These are phyloP conservation scores for Drosophila ercepeae DNA, from an alignment of 1,140 invertebrate genomes.

Conservation along the genomic window DNA sequence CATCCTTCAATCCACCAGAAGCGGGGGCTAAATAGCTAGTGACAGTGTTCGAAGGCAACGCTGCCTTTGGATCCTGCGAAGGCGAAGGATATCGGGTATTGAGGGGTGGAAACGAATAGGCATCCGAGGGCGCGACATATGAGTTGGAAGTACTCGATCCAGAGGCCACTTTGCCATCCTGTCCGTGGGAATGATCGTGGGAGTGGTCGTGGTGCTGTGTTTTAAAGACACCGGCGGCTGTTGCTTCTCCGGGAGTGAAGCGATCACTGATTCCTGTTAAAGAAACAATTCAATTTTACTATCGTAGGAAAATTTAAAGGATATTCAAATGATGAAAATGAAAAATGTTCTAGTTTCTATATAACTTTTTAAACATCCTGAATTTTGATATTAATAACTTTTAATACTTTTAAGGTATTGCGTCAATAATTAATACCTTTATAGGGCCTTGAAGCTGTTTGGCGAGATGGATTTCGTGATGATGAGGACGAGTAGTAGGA, in stretches of 20 bases:
- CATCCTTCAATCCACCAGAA: constrained; percentile 58
- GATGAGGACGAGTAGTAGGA: constrained; percentile 29
- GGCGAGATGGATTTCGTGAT: constrained; percentile 36
- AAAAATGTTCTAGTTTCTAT: too few relatives aligned
- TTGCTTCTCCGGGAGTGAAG: constrained; percentile 71
- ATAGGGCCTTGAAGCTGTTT: constrained; percentile 17
- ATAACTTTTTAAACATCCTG: too few relatives aligned
- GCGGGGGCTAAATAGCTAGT: constrained; percentile 75
- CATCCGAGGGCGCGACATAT: constrained; percentile 61
- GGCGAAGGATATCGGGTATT: constrained; percentile 72
- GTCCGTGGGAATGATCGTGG: constrained; percentile 37
- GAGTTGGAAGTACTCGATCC: constrained; percentile 58
- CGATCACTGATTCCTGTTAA: constrained; percentile 57
- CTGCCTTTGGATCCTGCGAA: constrained; percentile 57
- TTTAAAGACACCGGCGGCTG: constrained; percentile 63
- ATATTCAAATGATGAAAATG: background rate
- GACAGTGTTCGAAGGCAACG: constrained; percentile 52
- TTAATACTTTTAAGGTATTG: background rate
- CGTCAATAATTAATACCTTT: constrained; percentile 32
- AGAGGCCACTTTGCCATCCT: constrained; percentile 50
- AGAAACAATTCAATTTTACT: background rate
- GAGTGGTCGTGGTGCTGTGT: constrained; percentile 36
- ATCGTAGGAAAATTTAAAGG: background rate
- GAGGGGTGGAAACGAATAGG: constrained; percentile 76
- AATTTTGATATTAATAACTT: too few relatives aligned